Conservation (phyloP, 2,113 vertebrate genomes). For the Potamarius usumacintae region DNA sequence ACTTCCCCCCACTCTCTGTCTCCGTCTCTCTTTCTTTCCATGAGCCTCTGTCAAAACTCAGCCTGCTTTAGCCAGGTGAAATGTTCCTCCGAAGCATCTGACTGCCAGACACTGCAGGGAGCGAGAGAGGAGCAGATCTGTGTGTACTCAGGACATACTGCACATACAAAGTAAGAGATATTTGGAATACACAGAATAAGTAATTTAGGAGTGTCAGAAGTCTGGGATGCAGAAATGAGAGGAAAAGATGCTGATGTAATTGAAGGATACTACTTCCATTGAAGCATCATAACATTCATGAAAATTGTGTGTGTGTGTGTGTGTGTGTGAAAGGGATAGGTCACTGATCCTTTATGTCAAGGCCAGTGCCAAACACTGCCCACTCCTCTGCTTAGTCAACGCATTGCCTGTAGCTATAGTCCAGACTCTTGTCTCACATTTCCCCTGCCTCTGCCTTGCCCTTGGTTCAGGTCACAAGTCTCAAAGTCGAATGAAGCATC, state of each 20-base stretch:
- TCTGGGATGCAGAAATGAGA: background rate
- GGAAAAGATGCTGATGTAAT: background rate
- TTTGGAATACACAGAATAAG: background rate
- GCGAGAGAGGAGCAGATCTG: constrained; percentile 6
- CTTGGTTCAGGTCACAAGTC: constrained; percentile 47
- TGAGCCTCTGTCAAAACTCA: constrained; percentile 28
- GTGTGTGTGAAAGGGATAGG: background rate
- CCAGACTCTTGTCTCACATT: constrained; percentile 44
- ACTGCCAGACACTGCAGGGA: constrained; percentile 10
- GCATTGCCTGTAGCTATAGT: constrained; percentile 11
- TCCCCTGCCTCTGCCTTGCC: constrained; percentile 28
- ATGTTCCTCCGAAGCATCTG: constrained; percentile 2
- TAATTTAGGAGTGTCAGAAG: background rate
- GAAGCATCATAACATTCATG: background rate
- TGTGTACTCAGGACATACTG: background rate
- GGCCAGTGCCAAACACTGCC: constrained; percentile 38
- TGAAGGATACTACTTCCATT: background rate
- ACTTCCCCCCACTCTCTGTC: background rate
- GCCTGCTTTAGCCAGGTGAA: constrained; percentile 40
- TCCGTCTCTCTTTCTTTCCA: constrained; percentile 20
- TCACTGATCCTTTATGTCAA: constrained; percentile 20
- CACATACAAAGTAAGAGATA: background rate
- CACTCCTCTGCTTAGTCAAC: constrained; percentile 59
- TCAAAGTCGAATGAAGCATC: constrained; percentile 49
- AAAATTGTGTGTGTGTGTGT: background rate